Conservation (phyloP, 92 coral and sea anemone species). For the Meandrina meandrites region DNA sequence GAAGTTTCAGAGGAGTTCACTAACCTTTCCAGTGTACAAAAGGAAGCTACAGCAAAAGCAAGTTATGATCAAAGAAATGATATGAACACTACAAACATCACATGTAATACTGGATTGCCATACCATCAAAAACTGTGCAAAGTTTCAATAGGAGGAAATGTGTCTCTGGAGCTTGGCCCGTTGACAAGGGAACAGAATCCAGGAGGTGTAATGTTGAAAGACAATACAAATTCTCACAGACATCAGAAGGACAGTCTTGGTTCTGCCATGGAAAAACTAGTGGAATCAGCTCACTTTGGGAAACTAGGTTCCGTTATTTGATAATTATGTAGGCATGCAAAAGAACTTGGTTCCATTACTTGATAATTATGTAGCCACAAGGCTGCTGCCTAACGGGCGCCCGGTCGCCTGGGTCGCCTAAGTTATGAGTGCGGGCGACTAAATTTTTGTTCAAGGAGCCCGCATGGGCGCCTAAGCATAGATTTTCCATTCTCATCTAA, state of each 20-base stretch:
- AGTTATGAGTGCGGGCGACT: too few species aligned
- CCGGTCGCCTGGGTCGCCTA: too few species aligned
- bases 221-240: background rate
- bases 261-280: slow-evolving; percentile 50
- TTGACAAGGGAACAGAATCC: background rate
- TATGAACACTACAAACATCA: background rate
- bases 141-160: background rate
- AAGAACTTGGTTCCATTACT: too few species aligned
- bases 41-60: slow-evolving; percentile 8
- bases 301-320: slow-evolving; percentile 53
- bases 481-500: too few species aligned
- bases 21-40: slow-evolving; percentile 16
- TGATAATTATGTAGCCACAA: too few species aligned
- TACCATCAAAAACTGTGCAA: slow-evolving; percentile 21
- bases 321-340: background rate
- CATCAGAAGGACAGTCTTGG: background rate
- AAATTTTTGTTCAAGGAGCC: too few species aligned
- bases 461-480: too few species aligned
- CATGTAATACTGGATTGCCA: background rate
- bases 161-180: background rate
- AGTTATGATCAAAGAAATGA: background rate
- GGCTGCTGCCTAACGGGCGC: too few species aligned
- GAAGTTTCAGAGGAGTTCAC: slow-evolving; percentile 23
- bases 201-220: background rate
- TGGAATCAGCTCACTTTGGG: slow-evolving; percentile 80